These are phyloP conservation scores for Pantherophis alleghaniensis DNA, from an alignment of 2,797 vertebrate genomes.

Conservation along the genomic window DNA sequence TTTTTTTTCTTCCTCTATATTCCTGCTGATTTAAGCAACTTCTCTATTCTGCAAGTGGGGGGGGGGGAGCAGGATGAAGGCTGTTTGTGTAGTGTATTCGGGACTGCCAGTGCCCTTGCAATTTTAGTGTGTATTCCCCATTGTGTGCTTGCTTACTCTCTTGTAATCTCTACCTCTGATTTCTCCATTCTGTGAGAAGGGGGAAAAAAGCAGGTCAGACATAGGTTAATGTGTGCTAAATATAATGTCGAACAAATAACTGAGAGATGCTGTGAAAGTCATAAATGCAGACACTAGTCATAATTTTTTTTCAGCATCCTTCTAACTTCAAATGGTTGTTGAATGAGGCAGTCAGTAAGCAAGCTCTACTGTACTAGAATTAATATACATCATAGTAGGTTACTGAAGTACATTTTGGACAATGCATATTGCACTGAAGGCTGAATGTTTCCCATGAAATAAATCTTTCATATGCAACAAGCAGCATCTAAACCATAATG, in stretches of 20 bases:
- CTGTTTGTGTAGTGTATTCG: no score
- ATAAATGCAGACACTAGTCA: neutral
- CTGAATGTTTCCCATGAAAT: neutral
- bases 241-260: neutral
- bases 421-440: neutral
- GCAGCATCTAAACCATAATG: neutral
- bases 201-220: neutral
- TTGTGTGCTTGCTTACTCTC: no score
- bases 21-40: neutral
- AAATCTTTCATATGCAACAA: neutral
- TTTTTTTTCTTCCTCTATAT: neutral
- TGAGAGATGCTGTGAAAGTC: neutral
- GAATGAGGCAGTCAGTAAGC: neutral
- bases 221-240: neutral
- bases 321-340: neutral
- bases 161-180: no score
- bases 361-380: neutral
- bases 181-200: no score
- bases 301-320: neutral
- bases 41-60: neutral
- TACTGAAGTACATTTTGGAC: neutral
- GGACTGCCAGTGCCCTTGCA: no score
- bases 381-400: neutral
- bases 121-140: no score
- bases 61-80: no score